Evolutionary conservation across 1,140 invertebrate genomes (phyloP).

Genomic region (Megathymus violae): DNA sequence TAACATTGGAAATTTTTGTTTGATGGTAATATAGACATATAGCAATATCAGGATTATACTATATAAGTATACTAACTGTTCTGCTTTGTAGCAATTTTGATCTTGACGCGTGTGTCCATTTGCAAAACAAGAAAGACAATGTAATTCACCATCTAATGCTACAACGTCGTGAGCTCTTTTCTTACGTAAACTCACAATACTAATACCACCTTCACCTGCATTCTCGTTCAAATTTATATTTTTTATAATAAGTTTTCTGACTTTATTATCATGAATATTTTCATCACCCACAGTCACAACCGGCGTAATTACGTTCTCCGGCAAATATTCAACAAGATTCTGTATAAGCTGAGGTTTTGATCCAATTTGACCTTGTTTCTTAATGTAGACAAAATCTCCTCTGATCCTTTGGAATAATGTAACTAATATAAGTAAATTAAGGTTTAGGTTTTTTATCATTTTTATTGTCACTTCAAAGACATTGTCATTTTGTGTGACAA

Average conservation of each 20-base stretch:
- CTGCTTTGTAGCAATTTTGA: slow-evolving; percentile 50
- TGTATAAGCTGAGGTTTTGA: slow-evolving; percentile 40
- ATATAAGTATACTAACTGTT: slow-evolving; percentile 34
- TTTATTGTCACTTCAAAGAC: slow-evolving; percentile 29
- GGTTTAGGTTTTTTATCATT: slow-evolving; percentile 40
- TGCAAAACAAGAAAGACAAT: slow-evolving; percentile 48
- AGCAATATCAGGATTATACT: too few relatives aligned
- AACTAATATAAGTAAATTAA: slow-evolving; percentile 48
- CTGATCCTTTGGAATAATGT: slow-evolving; percentile 40
- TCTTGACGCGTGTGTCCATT: slow-evolving; percentile 37
- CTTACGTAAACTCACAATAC: not conserved
- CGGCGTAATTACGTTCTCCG: slow-evolving; percentile 42
- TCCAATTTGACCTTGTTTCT: slow-evolving; percentile 47
- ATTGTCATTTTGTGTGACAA: slow-evolving; percentile 8
- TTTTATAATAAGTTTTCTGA: slow-evolving; percentile 40
- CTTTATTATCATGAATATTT: slow-evolving; percentile 49
- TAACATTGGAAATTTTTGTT: too few relatives aligned
- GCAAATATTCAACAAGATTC: slow-evolving; percentile 40
- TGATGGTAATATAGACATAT: too few relatives aligned
- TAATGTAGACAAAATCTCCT: slow-evolving; percentile 39
- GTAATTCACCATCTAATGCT: slow-evolving; percentile 25
- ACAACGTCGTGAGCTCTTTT: not conserved
- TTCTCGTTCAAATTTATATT: slow-evolving; percentile 48
- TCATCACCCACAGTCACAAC: slow-evolving; percentile 41
- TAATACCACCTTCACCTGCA: slow-evolving; percentile 10